These are phyloP conservation scores for Corythornis vintsioides DNA, from an alignment of 2,113 vertebrate species.

Conservation along the genomic window DNA sequence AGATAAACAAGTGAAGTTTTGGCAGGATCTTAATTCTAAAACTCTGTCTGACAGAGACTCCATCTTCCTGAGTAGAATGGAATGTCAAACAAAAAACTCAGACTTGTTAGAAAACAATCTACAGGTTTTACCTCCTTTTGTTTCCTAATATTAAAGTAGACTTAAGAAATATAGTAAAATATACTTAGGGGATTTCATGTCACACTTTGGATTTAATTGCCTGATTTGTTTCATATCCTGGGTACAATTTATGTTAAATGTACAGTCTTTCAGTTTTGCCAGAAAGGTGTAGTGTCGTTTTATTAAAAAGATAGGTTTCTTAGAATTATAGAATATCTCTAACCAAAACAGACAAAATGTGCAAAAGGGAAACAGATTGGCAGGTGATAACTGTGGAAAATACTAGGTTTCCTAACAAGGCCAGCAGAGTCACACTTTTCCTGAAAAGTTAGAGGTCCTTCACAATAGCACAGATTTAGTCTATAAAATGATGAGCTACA, in stretches of 20 bases:
- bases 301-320: not conserved
- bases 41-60: not conserved
- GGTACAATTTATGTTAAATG: not conserved
- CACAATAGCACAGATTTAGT: not conserved
- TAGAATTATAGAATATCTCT: not conserved
- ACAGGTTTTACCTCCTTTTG: not conserved
- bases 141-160: not conserved
- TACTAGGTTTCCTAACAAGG: not conserved
- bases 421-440: not conserved
- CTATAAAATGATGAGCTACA: not conserved
- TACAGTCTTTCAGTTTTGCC: not conserved
- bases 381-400: not conserved
- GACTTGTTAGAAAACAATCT: not conserved
- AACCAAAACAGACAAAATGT: not conserved
- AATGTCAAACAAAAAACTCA: not conserved
- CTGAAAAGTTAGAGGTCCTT: not conserved
- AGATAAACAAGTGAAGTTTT: not conserved
- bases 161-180: not conserved
- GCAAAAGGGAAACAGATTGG: not conserved
- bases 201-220: not conserved
- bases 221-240: not conserved
- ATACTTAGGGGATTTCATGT: not conserved
- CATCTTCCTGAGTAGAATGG: not conserved
- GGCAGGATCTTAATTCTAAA: not conserved
- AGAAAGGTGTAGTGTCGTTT: not conserved